Base-by-base conservation (phyloP, 1,140 invertebrate genomes). In the Cotesia typhae region DNA sequence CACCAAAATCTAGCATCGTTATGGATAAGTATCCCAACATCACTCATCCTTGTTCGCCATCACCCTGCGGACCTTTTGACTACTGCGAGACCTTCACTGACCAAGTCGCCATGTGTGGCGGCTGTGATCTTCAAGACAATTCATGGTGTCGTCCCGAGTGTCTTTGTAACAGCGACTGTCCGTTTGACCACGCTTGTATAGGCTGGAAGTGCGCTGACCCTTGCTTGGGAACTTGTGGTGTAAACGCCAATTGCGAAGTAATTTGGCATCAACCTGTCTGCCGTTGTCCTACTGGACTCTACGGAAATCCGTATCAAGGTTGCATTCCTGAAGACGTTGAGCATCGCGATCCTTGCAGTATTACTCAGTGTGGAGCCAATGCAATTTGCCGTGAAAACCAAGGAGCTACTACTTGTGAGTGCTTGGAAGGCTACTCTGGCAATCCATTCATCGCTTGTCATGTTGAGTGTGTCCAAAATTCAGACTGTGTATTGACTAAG, bases 231-330 rank as follows among this genome's bases (percentile, higher is more conserved):
- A 92, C 94, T 0, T 96, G 95, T 83, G 94, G 94, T 55, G 88
- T 91, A 57, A 93, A 94, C 81, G 93, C 94, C 52, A 82, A 91
- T 61, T 96, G 95, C 79, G 87, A 88, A 59, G 92, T 93, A 1
- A 90, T 94, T 67, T 88, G 91, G 67, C 94, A 95, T 78, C 90
- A 91, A 71, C 93, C 94, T 10, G 89, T 94, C 20, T 96, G 94
- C 81, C 89, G 88, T 28, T 95, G 94, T 82, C 90, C 89, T 63
- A 79, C 86, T 37, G 92, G 92, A 66, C 89, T 93, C 52, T 87
- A 90, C 77, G 95, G 95, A 76, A 95, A 96, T 88, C 94, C 95
- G 4, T 94, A 93, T 80, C 92, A 93, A 80, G 90, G 93, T 78
- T 95, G 94, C 77, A 87, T 89, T 55, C 77, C 74, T 64, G 80